A percentile compares a stretch with the other conserved stretches of the same genome.
These are phyloP conservation scores for Agapornis canus DNA, from an alignment of 2,797 vertebrate species.

Conservation along the genomic window DNA sequence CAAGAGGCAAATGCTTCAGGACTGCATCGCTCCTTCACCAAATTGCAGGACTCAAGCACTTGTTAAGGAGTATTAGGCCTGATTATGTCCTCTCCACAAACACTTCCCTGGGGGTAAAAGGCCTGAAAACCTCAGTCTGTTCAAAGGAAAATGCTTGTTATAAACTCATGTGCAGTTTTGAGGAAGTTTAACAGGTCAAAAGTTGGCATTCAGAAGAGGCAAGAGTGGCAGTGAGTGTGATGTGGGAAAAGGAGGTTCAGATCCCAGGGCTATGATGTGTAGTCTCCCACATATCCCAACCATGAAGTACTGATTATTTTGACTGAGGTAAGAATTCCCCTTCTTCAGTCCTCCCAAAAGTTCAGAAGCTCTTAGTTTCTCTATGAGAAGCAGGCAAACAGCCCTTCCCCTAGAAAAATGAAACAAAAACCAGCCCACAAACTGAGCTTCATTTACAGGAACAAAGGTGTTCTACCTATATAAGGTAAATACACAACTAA, in stretches of 20 bases:
- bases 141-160: neutral
- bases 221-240: neutral
- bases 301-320: neutral
- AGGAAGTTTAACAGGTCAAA: neutral
- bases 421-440: neutral
- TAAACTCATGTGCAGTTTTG: neutral
- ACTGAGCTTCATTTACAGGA: neutral
- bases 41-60: neutral
- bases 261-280: neutral
- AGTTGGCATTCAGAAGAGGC: neutral
- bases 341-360: neutral
- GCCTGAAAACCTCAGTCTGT: neutral
- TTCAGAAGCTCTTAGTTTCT: neutral
- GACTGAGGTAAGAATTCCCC: neutral
- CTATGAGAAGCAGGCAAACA: neutral
- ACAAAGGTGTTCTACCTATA: neutral
- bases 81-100: neutral
- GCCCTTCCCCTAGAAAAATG: rapidly evolving
- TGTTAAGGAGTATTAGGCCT: neutral
- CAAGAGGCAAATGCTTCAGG: neutral
- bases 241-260: neutral
- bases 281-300: neutral
- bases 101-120: neutral
- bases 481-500: neutral
- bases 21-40: neutral